Base-by-base conservation (phyloP, 2,113 vertebrate genomes). In the Pontoporia blainvillei region DNA sequence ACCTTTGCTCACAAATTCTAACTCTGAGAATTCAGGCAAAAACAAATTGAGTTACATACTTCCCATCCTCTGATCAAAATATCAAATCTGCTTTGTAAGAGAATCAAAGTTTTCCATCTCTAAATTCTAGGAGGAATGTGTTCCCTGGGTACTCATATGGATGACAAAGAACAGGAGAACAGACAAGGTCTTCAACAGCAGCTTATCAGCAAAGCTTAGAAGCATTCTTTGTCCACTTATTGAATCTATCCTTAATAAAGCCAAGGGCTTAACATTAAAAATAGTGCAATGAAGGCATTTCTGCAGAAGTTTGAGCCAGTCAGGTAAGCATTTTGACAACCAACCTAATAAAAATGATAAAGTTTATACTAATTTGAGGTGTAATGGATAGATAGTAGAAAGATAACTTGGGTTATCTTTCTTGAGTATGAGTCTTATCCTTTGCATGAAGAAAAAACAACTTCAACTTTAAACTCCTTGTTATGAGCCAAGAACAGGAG, bases 251-350 rank as follows among this genome's bases (percentile, higher is more conserved):
- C 41, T 87, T 61, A 85, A 95, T 88, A 88, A 71, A 97, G 78
- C 52, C 76, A 88, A 36, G 20, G 52, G 5, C n/a, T 90, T 20
- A 72, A n/a, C 59, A 88, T 84, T 94, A 95, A 90, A 91, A 64
- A 67, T 66, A 81, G 66, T n/a, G 2, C 25, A 73, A 49, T 78
- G 41, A 95, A 49, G 46, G 27, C 2, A 67, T 61, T 76, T 95
- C 52, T 89, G 7, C 41, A 73, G n/a, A 92, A 46, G 15, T 81
- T 14, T 81, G 59, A 94, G 31, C 6, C 61, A 39, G 6, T 71
- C 79, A 59, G n/a, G 44, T 71, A 95, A 96, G 61, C 31, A 90
- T 66, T 93, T 76, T 93, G 46, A 87, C 95, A 93, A 94, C 12
- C 49, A 86, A 61, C 44, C 27, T 76, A 25, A 95, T 66, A 81